phyloP scores from a whole-genome alignment of 2,888 invertebrate genomes.

The Clunio marinus region DNA sequence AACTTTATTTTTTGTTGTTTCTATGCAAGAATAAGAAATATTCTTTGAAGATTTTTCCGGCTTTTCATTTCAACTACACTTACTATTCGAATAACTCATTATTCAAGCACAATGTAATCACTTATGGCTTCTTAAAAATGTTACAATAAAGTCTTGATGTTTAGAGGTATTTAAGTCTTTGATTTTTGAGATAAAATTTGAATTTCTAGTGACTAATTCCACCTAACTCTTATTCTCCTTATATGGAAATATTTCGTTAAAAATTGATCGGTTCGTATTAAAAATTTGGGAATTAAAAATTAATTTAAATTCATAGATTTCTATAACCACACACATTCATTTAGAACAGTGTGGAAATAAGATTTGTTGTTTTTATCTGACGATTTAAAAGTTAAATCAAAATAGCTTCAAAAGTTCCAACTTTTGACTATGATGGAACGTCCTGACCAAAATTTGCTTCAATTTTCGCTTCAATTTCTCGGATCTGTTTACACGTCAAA shows the following conservation, averaged over 20 bases:
- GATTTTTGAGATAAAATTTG: background rate
- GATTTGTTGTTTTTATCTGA: no score
- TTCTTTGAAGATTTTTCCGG: constrained; percentile 31
- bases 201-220: constrained; percentile 1
- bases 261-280: no score
- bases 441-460: no score
- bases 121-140: background rate
- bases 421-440: no score
- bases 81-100: constrained; percentile 37
- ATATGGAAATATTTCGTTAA: background rate
- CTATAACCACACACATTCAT: no score
- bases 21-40: background rate
- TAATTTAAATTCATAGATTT: no score
- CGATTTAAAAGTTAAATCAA: no score
- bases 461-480: background rate
- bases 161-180: constrained; percentile 22
- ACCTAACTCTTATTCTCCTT: background rate
- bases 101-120: constrained; percentile 7
- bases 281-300: no score
- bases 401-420: no score
- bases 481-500: constrained; percentile 2
- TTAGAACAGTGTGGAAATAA: no score
- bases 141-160: background rate
- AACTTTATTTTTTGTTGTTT: background rate
- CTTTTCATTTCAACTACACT: constrained; percentile 16